A percentile compares a stretch with the other conserved stretches of the same genome.
Conservation (phyloP, 2,113 vertebrate species). For the Telmatochromis brachygnathus region DNA sequence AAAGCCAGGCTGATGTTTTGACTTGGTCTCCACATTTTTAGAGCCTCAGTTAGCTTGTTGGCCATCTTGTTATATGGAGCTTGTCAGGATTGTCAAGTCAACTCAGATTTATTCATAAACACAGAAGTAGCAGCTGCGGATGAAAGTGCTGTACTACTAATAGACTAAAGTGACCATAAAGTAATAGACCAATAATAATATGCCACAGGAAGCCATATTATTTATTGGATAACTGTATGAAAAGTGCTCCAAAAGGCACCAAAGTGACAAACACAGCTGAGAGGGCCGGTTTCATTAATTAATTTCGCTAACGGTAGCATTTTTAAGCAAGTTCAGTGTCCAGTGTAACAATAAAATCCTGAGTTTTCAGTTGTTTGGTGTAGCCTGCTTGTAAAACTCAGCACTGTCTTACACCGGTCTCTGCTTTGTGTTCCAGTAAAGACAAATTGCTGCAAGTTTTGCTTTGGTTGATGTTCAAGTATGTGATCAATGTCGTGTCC, state of each 20-base stretch:
- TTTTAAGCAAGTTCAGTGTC: neutral
- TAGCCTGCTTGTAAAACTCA: neutral
- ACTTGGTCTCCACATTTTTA: neutral
- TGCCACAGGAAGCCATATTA: neutral
- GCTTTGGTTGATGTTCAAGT: neutral
- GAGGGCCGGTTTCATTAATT: neutral
- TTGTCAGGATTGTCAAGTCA: neutral
- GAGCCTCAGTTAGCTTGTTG: neutral
- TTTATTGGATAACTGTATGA: neutral
- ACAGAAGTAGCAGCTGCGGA: neutral
- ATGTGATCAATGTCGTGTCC: neutral
- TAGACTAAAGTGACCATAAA: neutral
- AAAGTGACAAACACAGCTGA: neutral
- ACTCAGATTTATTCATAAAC: neutral
- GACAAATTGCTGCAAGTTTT: neutral
- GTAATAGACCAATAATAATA: neutral
- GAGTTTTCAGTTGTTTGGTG: neutral
- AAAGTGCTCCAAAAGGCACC: neutral
- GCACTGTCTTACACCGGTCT: neutral
- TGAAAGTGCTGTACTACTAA: neutral
- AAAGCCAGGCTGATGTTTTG: neutral
- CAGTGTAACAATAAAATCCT: neutral
- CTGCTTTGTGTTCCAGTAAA: neutral
- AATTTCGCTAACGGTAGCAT: neutral
- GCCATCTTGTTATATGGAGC: neutral